phyloP scores from a whole-genome alignment of 1,140 invertebrate genomes.

The Pantala flavescens region DNA sequence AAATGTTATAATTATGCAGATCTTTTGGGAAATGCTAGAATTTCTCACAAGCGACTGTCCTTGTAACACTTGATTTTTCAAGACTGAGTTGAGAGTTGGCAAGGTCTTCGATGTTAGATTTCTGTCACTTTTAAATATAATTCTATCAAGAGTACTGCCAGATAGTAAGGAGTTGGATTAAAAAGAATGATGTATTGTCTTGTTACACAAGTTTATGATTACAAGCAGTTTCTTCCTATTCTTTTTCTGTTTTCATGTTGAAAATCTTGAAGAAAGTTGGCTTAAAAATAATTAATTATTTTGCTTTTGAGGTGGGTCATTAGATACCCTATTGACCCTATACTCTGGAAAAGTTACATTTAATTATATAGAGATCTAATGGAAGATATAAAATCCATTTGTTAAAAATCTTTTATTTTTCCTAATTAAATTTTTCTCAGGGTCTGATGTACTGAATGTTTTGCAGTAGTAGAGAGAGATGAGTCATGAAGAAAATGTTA shows the following conservation, averaged over 20 bases:
- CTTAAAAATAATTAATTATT: not conserved
- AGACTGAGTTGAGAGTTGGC: not conserved
- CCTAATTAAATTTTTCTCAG: slow-evolving; percentile 8
- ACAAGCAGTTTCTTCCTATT: not conserved
- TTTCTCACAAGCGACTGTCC: not conserved
- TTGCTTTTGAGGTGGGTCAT: not conserved
- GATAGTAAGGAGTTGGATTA: not conserved
- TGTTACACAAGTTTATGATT: not conserved
- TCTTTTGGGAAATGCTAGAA: not conserved
- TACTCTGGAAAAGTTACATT: not conserved
- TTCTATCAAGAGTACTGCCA: not conserved
- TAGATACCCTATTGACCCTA: not conserved
- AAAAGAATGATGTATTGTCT: not conserved
- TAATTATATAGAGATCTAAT: not conserved
- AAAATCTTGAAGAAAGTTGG: not conserved
- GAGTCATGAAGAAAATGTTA: not conserved
- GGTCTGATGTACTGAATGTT: not conserved
- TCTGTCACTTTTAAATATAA: not conserved
- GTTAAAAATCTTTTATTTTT: not conserved
- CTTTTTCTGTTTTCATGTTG: not conserved
- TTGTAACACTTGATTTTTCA: not conserved
- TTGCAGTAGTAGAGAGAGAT: not conserved
- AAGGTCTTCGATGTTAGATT: not conserved
- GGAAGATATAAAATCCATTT: not conserved
- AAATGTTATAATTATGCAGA: not conserved